Base-by-base conservation (phyloP, 2,888 invertebrate species). In the Caenorhabditis sp. region DNA sequence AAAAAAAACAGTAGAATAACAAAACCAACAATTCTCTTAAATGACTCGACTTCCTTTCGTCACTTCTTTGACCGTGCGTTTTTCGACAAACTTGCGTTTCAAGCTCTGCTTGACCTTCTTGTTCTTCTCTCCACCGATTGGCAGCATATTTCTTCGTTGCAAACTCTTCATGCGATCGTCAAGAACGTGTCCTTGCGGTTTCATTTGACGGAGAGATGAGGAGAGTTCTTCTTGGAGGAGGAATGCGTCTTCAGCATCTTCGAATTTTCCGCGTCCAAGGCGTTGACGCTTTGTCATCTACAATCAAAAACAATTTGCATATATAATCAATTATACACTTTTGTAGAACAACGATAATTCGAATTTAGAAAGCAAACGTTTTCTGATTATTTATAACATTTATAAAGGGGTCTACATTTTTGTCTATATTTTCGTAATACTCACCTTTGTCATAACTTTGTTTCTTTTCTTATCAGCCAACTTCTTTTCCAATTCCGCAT, bases 161-260 rank as follows among this genome's bases (percentile, higher is more conserved):
- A 80, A 26, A 59, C 77, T 77, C 68, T 80, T 80, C 70, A 78
- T 67, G 21, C 80, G 67, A 63, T 80, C 80, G 1, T 67, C 63
- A 20, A 80, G 54, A 1, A 80, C 63, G 64, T 71, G 77, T 70
- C 80, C 80, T 54, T 80, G 80, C 12, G 77, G 75, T 36, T 77
- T 77, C 62, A 80, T 50, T 57, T 70, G 61, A 5, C 80, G 66
- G 8, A 80, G 59, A 17, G 36, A 60, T 14, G 70, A 77, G 7
- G 77, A 61, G 26, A 80, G 62, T 43, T 80, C 80, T 52, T 78
- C 78, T 59, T 78, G 49, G 12, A 78, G 61, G 10, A 80, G 38
- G 71, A 80, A 78, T 1, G 78, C 73, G 17, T 70, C 70, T 54
- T 80, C 78, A 12, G 72, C 78, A 3, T 80, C 80, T 26, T 64